These are phyloP conservation scores for Mesorhabditis belari DNA, from an alignment of 2,888 invertebrate species.

Conservation along the genomic window DNA sequence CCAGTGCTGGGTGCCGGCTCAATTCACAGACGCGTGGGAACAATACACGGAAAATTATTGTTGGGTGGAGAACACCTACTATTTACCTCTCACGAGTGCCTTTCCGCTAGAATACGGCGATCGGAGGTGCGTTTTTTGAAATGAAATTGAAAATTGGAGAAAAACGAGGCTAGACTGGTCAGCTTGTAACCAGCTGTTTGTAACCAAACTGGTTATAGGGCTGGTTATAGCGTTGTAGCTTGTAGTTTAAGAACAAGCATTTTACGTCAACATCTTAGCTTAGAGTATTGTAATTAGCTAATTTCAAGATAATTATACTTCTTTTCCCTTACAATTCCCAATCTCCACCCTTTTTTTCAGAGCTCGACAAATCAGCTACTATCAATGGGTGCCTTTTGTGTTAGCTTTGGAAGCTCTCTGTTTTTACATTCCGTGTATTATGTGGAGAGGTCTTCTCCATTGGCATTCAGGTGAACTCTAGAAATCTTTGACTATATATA, in stretches of 20 bases:
- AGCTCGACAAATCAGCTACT: conserved; percentile 52
- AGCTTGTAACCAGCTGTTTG: too few species aligned
- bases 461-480: conserved; percentile 53
- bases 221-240: too few species aligned
- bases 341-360: conserved; percentile 40
- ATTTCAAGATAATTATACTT: background rate
- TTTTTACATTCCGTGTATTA: conserved; percentile 59
- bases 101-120: conserved; percentile 34
- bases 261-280: too few species aligned
- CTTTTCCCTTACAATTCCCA: background rate
- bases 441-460: conserved; percentile 57
- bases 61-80: conserved; percentile 60
- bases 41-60: conserved; percentile 60
- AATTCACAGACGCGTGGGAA: conserved; percentile 58
- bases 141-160: background rate
- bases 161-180: too few species aligned
- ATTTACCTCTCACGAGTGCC: conserved; percentile 56
- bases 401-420: conserved; percentile 58
- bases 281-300: background rate
- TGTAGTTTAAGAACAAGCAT: too few species aligned
- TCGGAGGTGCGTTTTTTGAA: background rate
- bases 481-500: too few species aligned
- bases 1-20: conserved; percentile 58
- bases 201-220: too few species aligned
- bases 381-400: conserved; percentile 57